Evolutionary conservation across 2,888 invertebrate species (phyloP).

Genomic region (Sarcophaga caerulescens): DNA sequence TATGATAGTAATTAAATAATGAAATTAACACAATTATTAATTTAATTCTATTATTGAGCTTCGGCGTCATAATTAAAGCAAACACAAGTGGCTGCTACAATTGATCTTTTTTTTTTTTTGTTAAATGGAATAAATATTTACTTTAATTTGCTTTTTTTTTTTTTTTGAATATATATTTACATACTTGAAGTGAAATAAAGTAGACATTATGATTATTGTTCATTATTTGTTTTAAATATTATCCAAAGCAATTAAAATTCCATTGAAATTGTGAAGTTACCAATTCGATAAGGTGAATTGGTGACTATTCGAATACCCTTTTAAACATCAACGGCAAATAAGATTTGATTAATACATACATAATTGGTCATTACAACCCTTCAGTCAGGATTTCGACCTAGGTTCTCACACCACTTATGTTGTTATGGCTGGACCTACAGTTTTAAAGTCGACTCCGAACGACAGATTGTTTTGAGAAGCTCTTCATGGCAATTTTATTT

Average conservation of each 20-base stretch:
- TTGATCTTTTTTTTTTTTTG: constrained; percentile 45
- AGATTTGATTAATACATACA: too few relatives aligned
- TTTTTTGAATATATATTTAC: too few relatives aligned
- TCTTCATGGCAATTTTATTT: too few relatives aligned
- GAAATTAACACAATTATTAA: constrained; percentile 48
- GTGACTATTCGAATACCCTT: neutral
- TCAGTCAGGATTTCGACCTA: too few relatives aligned
- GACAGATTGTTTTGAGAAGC: too few relatives aligned
- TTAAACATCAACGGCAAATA: neutral
- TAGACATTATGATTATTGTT: neutral
- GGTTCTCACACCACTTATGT: too few relatives aligned
- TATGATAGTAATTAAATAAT: constrained; percentile 25
- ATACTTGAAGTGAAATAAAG: neutral
- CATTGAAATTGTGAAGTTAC: constrained; percentile 20
- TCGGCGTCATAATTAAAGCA: constrained; percentile 40
- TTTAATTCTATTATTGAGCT: neutral
- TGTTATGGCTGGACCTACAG: too few relatives aligned
- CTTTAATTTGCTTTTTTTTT: neutral
- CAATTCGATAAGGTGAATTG: neutral
- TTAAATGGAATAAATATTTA: constrained; percentile 31
- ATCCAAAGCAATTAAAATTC: constrained; percentile 46
- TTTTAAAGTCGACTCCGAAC: too few relatives aligned
- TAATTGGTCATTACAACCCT: too few relatives aligned
- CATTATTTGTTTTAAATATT: constrained; percentile 45
- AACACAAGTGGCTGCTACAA: constrained; percentile 44